phyloP scores from a whole-genome alignment of 2,113 vertebrate genomes.

The Phylloscopus trochiloides region DNA sequence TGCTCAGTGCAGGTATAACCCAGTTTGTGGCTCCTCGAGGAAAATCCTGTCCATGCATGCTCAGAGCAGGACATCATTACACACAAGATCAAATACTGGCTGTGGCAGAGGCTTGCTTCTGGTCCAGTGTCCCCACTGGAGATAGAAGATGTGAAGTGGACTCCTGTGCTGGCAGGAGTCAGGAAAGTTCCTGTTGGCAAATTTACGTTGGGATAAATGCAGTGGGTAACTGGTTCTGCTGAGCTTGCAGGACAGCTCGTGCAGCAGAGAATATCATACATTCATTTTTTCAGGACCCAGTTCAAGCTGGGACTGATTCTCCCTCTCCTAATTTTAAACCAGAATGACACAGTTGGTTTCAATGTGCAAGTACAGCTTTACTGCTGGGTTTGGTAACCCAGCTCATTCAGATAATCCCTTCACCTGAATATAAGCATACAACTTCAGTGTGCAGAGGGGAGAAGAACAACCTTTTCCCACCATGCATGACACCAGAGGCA shows the following conservation, averaged over 20 bases:
- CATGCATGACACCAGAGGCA: background rate
- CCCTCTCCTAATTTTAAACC: background rate
- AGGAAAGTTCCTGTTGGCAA: background rate
- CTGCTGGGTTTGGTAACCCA: background rate
- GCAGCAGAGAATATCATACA: background rate
- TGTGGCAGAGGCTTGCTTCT: background rate
- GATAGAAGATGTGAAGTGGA: background rate
- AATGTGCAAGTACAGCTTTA: background rate
- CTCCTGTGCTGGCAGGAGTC: background rate
- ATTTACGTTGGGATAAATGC: background rate
- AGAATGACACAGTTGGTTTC: background rate
- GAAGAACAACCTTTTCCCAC: background rate
- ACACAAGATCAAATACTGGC: background rate
- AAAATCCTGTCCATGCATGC: background rate
- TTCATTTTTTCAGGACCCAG: background rate
- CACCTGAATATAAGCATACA: background rate
- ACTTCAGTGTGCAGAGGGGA: background rate
- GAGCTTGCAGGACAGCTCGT: background rate
- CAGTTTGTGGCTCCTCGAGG: background rate
- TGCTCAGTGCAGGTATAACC: accelerated
- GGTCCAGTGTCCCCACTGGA: background rate
- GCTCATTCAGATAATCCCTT: background rate
- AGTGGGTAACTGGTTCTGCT: background rate
- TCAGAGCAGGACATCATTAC: background rate
- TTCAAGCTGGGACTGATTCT: background rate